phyloP scores from a whole-genome alignment of 2,797 vertebrate species.

The Antennarius maculatus region DNA sequence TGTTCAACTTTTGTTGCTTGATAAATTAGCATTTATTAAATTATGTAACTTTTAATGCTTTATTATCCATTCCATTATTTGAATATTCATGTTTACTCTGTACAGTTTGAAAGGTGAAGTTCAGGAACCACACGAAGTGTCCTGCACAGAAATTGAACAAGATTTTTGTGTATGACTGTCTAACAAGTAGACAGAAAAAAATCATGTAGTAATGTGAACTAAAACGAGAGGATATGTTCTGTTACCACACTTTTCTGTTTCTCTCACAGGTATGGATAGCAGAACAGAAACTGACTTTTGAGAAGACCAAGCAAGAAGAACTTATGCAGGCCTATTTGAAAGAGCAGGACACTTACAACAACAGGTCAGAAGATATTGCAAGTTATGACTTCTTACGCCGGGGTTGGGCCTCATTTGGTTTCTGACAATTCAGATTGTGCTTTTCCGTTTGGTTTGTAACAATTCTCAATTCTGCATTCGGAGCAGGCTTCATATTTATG shows the following conservation, averaged over 20 bases:
- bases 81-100: no score
- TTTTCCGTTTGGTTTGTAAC: neutral
- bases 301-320: constrained; percentile 97
- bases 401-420: no score
- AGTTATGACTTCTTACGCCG: no score
- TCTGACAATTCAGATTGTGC: neutral
- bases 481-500: no score
- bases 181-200: neutral
- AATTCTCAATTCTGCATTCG: no score
- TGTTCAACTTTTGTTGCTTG: no score
- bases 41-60: no score
- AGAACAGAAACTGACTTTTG: constrained; percentile 96
- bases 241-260: neutral
- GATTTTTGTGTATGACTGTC: neutral
- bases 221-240: neutral
- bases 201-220: neutral
- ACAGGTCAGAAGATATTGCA: constrained; percentile 81
- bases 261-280: constrained; percentile 95
- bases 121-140: neutral
- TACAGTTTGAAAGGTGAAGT: neutral
- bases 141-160: no score
- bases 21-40: no score
- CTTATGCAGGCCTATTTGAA: constrained; percentile 97
- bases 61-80: no score
- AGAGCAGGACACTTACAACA: constrained; percentile 97